Conservation (phyloP, 2,113 vertebrate species). For the Myiagra hebetior region DNA sequence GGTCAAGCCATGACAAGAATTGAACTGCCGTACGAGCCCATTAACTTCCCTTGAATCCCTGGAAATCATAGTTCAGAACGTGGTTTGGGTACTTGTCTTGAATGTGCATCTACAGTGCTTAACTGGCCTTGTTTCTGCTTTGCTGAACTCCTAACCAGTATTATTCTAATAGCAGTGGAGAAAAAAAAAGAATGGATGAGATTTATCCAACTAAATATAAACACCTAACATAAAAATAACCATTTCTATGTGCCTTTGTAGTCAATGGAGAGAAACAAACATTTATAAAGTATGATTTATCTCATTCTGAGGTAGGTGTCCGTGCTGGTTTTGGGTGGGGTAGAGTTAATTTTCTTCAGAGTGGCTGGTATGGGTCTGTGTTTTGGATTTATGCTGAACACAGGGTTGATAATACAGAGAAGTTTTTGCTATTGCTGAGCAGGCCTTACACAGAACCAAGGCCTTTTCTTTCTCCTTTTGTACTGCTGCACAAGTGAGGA, state of each 20-base stretch:
- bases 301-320: background rate
- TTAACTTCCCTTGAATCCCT: background rate
- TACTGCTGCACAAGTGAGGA: no score
- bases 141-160: background rate
- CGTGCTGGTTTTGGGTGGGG: background rate
- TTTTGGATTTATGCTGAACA: background rate
- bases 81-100: background rate
- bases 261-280: background rate
- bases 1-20: background rate
- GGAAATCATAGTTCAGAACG: background rate
- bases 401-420: background rate
- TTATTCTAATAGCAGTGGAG: background rate
- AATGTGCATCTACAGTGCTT: background rate
- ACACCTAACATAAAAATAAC: background rate
- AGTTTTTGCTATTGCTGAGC: background rate
- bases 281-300: background rate
- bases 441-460: background rate
- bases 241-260: background rate
- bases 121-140: background rate
- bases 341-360: background rate
- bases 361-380: background rate
- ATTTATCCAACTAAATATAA: background rate
- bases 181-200: background rate
- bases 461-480: background rate
- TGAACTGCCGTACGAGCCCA: background rate